Evolutionary conservation across 1,140 invertebrate species (phyloP).

Genomic region (Phortica variegata): DNA sequence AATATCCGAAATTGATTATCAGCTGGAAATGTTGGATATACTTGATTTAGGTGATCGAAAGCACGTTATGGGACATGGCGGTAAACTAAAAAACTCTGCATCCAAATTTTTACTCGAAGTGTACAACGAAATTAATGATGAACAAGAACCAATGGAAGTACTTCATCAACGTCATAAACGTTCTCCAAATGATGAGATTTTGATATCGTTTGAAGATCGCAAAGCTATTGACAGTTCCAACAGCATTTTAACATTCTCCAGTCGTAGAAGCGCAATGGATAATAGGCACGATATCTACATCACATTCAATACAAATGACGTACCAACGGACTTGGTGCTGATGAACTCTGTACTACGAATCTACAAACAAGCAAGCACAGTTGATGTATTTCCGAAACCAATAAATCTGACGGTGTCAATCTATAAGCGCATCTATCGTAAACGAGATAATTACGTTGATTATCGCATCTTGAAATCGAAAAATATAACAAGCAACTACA

Average conservation of each 20-base stretch:
- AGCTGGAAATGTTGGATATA: conserved; percentile 42
- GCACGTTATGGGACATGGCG: conserved; percentile 14
- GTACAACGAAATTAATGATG: conserved; percentile 47
- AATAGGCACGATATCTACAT: conserved; percentile 20
- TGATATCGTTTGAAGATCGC: conserved; percentile 40
- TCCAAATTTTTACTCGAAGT: conserved; percentile 49
- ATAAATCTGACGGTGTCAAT: conserved; percentile 35
- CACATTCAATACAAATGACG: conserved; percentile 43
- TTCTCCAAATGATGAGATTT: conserved; percentile 34
- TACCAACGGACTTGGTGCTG: conserved; percentile 34
- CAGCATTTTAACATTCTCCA: conserved; percentile 46
- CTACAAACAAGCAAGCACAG: conserved; percentile 39
- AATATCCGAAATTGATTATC: conserved; percentile 11
- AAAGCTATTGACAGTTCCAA: conserved; percentile 46
- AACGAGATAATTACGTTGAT: conserved; percentile 18
- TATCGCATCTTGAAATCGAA: conserved; percentile 37
- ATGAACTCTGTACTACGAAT: conserved; percentile 36
- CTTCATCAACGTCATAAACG: conserved; percentile 37
- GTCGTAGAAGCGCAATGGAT: conserved; percentile 15
- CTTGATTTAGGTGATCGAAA: conserved; percentile 36
- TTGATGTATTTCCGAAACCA: not conserved
- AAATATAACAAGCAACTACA: conserved; percentile 33
- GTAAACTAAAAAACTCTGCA: conserved; percentile 30
- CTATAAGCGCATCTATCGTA: conserved; percentile 25
- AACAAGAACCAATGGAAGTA: conserved; percentile 34